Evolutionary conservation across 2,113 vertebrate genomes (phyloP), one percentile per base, ranked within the genome.

Genomic region (Holacanthus passer): DNA sequence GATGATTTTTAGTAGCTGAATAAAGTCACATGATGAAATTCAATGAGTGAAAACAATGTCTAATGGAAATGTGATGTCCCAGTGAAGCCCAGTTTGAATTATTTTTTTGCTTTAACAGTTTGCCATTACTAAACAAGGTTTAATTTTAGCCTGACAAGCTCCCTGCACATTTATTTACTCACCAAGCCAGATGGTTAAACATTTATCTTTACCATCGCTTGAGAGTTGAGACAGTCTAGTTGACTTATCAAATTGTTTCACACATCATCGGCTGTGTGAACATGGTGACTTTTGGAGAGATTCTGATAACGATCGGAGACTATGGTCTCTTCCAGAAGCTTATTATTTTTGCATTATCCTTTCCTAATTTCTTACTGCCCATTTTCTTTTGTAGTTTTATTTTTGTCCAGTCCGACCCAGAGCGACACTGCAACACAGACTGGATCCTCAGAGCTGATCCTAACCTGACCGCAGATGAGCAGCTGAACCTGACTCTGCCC

Each of bases 261-360:
- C 47, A 58, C 9, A 27, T 13, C 10, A 7, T 39, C 29, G 39
- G 29, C 27, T 7, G 58, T 9, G 59, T 48, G 24, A 81, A 70
- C 37, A 96, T 93, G 96, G 81, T 89, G 0, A 90, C 92, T 0
- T 83, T 96, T 0, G 93, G 94, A n/a, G 92, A 96, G 66, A 91
- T 96, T 66, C 81, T 96, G 32, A 88, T 76, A 20, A 85, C 88
- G 5, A 48, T 94, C 0, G 96, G 95, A 0, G 95, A 94, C 62
- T 97, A 96, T 35, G 96, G 96, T 29, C 52, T 75, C 0, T 96
- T 96, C 64, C 97, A 98, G 86, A 85, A 94, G 52, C 24, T 82
- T 29, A n/a, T 97, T 52, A 20, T 96, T 43, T 4, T 95, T 2
- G 58, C 90, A 1, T 66, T 95, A 0, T 8, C 87, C 31, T 1